Conservation (phyloP, 2,888 invertebrate genomes). For the Scaptomyza flava region DNA sequence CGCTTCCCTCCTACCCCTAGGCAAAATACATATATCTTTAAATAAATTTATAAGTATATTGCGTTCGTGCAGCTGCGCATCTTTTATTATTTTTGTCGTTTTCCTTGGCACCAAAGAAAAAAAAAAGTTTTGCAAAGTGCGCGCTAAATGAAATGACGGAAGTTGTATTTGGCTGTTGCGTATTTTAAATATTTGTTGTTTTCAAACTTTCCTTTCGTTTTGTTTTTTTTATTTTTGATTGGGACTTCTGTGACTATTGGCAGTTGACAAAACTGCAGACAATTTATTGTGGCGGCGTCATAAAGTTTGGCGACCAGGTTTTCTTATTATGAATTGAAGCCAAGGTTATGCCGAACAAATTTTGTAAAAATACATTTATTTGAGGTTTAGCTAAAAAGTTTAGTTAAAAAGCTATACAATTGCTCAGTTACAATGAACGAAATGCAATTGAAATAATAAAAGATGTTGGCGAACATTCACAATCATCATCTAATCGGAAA, state of each 20-base stretch:
- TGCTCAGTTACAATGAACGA: no score
- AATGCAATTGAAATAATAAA: constrained; percentile 9
- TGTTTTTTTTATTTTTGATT: constrained; percentile 19
- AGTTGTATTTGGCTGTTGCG: constrained; percentile 27
- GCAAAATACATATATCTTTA: constrained; percentile 37
- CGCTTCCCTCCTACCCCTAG: background rate
- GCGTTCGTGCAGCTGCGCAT: constrained; percentile 36
- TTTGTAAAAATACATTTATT: background rate
- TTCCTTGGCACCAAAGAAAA: constrained; percentile 6
- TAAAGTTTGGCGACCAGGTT: constrained; percentile 19
- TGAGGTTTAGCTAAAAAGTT: background rate
- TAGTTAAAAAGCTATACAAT: no score
- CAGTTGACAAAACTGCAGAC: constrained; percentile 30
- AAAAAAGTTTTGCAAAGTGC: constrained; percentile 27
- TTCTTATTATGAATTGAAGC: background rate
- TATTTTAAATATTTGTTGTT: constrained; percentile 48
- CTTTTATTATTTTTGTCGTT: constrained; percentile 32
- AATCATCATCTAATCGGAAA: background rate
- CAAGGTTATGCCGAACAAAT: background rate
- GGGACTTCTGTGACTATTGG: constrained; percentile 30
- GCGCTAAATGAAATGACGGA: constrained; percentile 48
- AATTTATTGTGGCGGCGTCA: constrained; percentile 13
- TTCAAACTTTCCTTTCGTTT: constrained; percentile 14
- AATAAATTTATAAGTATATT: constrained; percentile 68
- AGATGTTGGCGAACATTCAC: background rate